These are phyloP conservation scores for Alviniconcha marisindica DNA, from an alignment of 1,140 invertebrate genomes.

Conservation along the genomic window DNA sequence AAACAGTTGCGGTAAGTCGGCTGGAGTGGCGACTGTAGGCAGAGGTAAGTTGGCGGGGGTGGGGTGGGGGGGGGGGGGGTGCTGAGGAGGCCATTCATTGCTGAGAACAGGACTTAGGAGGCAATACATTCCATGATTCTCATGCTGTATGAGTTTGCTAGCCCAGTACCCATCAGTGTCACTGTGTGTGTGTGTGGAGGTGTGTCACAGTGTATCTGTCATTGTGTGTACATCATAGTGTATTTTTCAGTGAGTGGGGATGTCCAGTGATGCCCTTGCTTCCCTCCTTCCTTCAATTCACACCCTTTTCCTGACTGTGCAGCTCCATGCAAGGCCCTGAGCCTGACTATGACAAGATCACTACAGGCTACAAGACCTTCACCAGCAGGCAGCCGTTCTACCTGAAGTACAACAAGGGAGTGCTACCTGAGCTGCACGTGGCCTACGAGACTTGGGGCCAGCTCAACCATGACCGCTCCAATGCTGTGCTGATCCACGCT, in stretches of 20 bases:
- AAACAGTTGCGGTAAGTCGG: too few relatives aligned
- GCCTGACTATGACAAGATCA: slow-evolving; percentile 72
- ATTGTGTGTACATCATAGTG: neutral
- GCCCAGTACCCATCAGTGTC: too few relatives aligned
- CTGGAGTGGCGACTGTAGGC: too few relatives aligned
- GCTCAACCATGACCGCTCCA: slow-evolving; percentile 72
- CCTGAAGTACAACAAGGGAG: slow-evolving; percentile 66
- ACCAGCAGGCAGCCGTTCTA: slow-evolving; percentile 63
- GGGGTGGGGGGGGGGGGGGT: too few relatives aligned
- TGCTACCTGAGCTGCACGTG: slow-evolving; percentile 70
- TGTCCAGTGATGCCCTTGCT: neutral
- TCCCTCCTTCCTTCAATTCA: neutral
- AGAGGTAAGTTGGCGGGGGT: too few relatives aligned
- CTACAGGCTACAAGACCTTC: slow-evolving; percentile 69
- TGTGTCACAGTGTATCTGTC: neutral
- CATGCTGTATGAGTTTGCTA: too few relatives aligned
- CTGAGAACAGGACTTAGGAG: too few relatives aligned
- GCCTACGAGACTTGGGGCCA: slow-evolving; percentile 77
- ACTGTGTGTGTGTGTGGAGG: neutral
- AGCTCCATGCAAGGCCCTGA: slow-evolving; percentile 71
- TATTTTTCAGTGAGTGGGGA: neutral
- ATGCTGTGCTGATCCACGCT: slow-evolving; percentile 74
- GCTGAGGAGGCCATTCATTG: too few relatives aligned
- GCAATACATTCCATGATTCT: too few relatives aligned
- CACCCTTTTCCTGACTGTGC: slow-evolving; percentile 41